Evolutionary conservation across 2,113 vertebrate species (phyloP).

Genomic region (Hydrochoerus hydrochaeris): DNA sequence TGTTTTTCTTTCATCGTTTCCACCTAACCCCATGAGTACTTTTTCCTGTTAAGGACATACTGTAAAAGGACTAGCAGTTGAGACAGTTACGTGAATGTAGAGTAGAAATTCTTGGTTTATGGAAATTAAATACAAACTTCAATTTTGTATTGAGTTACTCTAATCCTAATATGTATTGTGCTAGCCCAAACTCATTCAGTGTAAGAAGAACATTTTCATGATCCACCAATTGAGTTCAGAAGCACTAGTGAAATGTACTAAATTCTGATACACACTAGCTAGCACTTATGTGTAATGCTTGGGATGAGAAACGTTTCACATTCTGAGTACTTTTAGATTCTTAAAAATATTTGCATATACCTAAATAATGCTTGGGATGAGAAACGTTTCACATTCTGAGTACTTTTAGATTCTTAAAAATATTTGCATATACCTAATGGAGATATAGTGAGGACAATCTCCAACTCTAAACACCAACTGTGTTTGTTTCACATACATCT

Average conservation of each 20-base stretch:
- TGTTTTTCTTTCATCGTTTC: background rate
- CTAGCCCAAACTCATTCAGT: background rate
- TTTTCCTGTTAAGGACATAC: background rate
- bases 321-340: background rate
- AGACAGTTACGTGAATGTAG: background rate
- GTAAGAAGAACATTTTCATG: background rate
- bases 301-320: background rate
- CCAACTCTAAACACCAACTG: background rate
- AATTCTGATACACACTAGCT: background rate
- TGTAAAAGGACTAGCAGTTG: constrained; percentile 14
- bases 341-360: background rate
- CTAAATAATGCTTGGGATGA: background rate
- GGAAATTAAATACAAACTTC: background rate
- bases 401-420: background rate
- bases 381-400: background rate
- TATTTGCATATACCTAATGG: background rate
- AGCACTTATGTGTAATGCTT: background rate
- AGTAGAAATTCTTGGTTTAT: background rate
- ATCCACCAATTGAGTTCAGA: background rate
- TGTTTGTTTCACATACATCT: background rate
- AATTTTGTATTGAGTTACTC: background rate
- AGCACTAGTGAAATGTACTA: background rate
- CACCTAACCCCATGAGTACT: background rate
- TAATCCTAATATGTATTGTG: background rate
- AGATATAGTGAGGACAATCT: background rate